Percentiles rank a stretch among this genome's conserved stretches.
phyloP scores from a whole-genome alignment of 1,140 invertebrate species.

The Oryzaephilus surinamensis region DNA sequence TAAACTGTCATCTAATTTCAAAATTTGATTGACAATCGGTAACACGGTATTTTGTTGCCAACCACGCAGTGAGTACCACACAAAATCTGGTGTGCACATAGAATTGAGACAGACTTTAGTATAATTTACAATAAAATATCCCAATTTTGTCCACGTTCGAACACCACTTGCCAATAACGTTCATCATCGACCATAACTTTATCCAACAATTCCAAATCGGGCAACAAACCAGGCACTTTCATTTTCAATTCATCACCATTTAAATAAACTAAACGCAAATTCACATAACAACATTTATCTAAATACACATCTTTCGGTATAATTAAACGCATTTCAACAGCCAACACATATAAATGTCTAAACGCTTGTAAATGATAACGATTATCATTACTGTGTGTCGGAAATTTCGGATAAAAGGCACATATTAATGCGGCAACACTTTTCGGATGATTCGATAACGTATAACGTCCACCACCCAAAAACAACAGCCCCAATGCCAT shows the following conservation, averaged over 20 bases:
- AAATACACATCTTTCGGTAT: conserved; percentile 78
- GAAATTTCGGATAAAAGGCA: conserved; percentile 94
- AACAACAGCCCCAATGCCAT: conserved; percentile 89
- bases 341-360: conserved; percentile 89
- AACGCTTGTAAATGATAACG: conserved; percentile 93
- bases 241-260: conserved; percentile 41
- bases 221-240: conserved; percentile 78
- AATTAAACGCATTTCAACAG: conserved; percentile 77
- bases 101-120: neutral
- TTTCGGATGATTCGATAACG: conserved; percentile 70
- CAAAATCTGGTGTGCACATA: too few species aligned
- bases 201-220: conserved; percentile 64
- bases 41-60: too few species aligned
- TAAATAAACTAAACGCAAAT: conserved; percentile 54
- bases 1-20: too few species aligned
- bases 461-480: conserved; percentile 84
- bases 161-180: conserved; percentile 79
- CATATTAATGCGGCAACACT: conserved; percentile 81
- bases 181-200: conserved; percentile 72
- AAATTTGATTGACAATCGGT: too few species aligned
- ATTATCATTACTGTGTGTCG: conserved; percentile 92
- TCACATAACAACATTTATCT: conserved; percentile 67
- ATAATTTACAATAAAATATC: conserved; percentile 55
- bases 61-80: too few species aligned
- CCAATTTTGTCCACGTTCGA: conserved; percentile 75